phyloP scores from a whole-genome alignment of 2,113 vertebrate species.

The Phalacrocorax aristotelis region DNA sequence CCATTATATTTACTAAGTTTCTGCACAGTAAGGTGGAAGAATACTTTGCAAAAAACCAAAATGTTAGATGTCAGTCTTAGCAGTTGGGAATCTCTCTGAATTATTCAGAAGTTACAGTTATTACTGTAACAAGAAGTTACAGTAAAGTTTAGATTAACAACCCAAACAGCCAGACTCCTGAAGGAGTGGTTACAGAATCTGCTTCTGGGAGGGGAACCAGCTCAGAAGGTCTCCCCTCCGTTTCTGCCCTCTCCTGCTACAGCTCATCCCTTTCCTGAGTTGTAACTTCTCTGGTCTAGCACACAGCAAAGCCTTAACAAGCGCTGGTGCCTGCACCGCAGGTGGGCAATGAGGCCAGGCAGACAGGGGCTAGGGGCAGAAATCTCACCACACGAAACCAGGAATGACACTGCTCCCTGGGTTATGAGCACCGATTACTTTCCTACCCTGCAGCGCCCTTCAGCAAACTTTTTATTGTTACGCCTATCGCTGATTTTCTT shows the following conservation, averaged over 20 bases:
- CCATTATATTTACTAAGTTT: too few relatives aligned
- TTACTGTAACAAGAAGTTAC: background rate
- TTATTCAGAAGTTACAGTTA: background rate
- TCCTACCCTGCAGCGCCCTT: background rate
- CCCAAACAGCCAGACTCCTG: background rate
- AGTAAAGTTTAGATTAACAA: background rate
- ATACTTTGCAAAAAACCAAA: background rate
- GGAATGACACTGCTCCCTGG: too few relatives aligned
- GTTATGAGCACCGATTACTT: background rate
- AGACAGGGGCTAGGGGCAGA: background rate
- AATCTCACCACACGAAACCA: accelerated
- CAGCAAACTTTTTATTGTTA: background rate
- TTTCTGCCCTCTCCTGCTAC: background rate
- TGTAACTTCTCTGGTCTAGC: too few relatives aligned
- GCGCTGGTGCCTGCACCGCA: accelerated
- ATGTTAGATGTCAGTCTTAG: background rate
- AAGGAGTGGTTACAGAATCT: background rate
- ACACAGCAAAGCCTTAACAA: background rate
- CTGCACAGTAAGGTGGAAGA: background rate
- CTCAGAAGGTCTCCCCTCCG: background rate
- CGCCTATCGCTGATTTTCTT: background rate
- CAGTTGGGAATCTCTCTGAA: background rate
- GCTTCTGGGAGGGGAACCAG: background rate
- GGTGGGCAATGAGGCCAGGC: background rate
- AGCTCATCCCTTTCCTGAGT: background rate